Percentiles rank a stretch among this genome's conserved stretches.
These are phyloP conservation scores for Guaruba guarouba DNA, from an alignment of 2,113 vertebrate species.

Conservation along the genomic window DNA sequence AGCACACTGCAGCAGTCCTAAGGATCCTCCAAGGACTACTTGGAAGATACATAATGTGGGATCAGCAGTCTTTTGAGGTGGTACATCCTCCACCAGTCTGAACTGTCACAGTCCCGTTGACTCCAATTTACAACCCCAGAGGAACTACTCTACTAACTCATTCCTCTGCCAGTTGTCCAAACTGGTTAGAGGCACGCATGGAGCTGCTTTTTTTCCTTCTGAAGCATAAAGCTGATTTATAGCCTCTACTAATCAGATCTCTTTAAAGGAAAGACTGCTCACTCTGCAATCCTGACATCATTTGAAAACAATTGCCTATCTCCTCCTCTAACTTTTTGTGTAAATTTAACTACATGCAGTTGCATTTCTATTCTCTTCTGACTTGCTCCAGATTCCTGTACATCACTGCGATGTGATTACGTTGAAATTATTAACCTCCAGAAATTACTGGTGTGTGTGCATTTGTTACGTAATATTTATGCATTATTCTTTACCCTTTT, in stretches of 20 bases:
- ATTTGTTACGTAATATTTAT: not conserved
- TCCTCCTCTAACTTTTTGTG: not conserved
- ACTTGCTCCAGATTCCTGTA: not conserved
- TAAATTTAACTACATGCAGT: not conserved
- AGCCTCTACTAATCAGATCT: not conserved
- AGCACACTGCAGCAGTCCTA: slow-evolving; percentile 29
- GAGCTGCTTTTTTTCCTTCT: not conserved
- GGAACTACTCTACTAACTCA: not conserved
- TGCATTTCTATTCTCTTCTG: not conserved
- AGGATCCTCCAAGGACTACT: slow-evolving; percentile 52
- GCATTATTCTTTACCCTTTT: not conserved
- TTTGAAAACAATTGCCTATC: not conserved
- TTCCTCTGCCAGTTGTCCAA: not conserved
- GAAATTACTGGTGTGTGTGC: not conserved
- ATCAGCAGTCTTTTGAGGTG: not conserved
- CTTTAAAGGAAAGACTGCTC: not conserved
- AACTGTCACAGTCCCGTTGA: not conserved
- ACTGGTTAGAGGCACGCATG: not conserved
- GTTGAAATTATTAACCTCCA: not conserved
- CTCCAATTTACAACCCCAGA: slow-evolving; percentile 20
- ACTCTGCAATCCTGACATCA: not conserved
- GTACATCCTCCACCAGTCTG: not conserved
- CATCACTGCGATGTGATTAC: not conserved
- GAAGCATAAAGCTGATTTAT: slow-evolving; percentile 1
- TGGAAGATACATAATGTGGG: not conserved